These are phyloP conservation scores for Coremacera marginata DNA, from an alignment of 2,888 invertebrate species.

Conservation along the genomic window DNA sequence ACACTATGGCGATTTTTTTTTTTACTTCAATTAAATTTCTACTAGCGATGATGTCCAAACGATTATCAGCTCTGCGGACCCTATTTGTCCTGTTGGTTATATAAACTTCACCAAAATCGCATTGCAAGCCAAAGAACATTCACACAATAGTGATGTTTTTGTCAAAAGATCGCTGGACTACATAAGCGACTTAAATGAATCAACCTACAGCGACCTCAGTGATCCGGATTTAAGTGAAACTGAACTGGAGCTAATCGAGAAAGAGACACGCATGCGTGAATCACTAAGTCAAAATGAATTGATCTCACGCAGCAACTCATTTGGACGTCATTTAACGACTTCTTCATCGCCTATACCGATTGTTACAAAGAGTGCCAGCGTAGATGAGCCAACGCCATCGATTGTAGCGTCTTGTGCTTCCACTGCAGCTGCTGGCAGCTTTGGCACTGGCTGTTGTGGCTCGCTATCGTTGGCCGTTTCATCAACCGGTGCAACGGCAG, in stretches of 20 bases:
- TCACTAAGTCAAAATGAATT: conserved; percentile 69
- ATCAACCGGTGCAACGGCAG: conserved; percentile 59
- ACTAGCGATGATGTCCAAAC: conserved; percentile 87
- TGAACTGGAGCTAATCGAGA: conserved; percentile 74
- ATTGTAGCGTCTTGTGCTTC: conserved; percentile 51
- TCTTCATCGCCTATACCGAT: conserved; percentile 68
- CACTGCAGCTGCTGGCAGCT: conserved; percentile 49
- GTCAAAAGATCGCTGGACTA: conserved; percentile 75
- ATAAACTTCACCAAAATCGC: conserved; percentile 87
- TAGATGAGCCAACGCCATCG: conserved; percentile 64
- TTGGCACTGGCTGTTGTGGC: conserved; percentile 53
- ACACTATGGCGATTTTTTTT: neutral
- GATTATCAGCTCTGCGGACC: conserved; percentile 90
- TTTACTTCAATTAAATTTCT: neutral
- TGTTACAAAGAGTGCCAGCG: conserved; percentile 69
- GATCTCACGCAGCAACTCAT: conserved; percentile 68
- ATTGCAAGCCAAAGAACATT: conserved; percentile 76
- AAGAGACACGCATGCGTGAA: conserved; percentile 68
- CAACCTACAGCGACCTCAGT: conserved; percentile 76
- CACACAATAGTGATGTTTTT: conserved; percentile 63
- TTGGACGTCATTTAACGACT: conserved; percentile 65
- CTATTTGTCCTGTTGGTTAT: conserved; percentile 95
- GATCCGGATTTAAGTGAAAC: conserved; percentile 76
- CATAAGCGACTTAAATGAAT: conserved; percentile 75
- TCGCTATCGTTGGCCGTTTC: conserved; percentile 65